These are phyloP conservation scores for Trichonephila clavipes DNA, from an alignment of 1,140 invertebrate species.

Conservation along the genomic window DNA sequence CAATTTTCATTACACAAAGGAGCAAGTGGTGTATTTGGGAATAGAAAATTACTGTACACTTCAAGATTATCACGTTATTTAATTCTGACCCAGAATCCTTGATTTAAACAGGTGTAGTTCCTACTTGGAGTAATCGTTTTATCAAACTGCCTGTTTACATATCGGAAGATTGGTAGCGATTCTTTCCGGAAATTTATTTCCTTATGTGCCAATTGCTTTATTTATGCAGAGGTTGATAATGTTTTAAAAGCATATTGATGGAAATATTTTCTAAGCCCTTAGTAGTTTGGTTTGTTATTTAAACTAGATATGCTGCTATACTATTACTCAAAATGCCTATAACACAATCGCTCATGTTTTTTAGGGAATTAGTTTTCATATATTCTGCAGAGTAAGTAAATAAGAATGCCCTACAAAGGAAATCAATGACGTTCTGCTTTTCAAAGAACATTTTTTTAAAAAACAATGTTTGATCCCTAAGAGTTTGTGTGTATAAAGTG, in stretches of 20 bases:
- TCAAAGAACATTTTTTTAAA: too few relatives aligned
- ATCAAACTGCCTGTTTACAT: constrained; percentile 15
- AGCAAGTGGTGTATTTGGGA: neutral
- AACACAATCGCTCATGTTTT: too few relatives aligned
- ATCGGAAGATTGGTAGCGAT: neutral
- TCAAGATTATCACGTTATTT: neutral
- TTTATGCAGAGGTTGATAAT: neutral
- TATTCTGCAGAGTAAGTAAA: too few relatives aligned
- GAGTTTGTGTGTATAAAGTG: too few relatives aligned
- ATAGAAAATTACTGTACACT: neutral
- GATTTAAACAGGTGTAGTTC: neutral
- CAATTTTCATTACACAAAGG: neutral
- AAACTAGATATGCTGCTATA: too few relatives aligned
- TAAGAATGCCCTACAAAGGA: too few relatives aligned
- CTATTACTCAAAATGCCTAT: too few relatives aligned
- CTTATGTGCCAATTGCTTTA: neutral
- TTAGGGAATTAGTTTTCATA: too few relatives aligned
- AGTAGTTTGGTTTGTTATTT: too few relatives aligned
- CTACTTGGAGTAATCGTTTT: neutral
- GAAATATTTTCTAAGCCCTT: too few relatives aligned
- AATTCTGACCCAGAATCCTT: neutral
- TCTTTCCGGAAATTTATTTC: neutral
- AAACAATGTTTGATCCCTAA: too few relatives aligned
- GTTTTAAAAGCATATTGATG: neutral
- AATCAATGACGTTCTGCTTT: too few relatives aligned